These are phyloP conservation scores for Tinea trinotella DNA, from an alignment of 2,888 invertebrate species.

Conservation along the genomic window DNA sequence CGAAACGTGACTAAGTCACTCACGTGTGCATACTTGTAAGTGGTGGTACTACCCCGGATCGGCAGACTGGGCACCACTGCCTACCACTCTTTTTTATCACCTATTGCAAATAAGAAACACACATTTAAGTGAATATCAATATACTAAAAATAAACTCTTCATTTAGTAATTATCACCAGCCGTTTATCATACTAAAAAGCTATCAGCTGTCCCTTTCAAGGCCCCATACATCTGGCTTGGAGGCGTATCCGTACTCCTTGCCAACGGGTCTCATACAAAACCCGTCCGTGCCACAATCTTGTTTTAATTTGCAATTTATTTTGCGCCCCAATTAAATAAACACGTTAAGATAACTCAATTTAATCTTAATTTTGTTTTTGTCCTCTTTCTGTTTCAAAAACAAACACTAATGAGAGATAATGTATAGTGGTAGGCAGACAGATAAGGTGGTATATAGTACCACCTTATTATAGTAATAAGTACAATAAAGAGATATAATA, in stretches of 20 bases:
- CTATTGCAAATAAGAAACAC: too few relatives aligned
- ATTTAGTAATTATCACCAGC: not conserved
- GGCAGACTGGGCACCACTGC: too few relatives aligned
- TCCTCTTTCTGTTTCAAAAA: not conserved
- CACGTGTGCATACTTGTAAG: too few relatives aligned
- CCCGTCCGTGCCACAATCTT: not conserved
- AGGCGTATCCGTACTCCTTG: not conserved
- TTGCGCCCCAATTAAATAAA: conserved; percentile 6
- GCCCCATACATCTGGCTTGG: not conserved
- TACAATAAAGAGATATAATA: too few relatives aligned
- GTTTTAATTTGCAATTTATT: conserved; percentile 8
- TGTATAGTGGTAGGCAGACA: too few relatives aligned
- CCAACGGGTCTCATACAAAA: not conserved
- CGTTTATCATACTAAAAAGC: not conserved
- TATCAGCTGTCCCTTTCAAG: not conserved
- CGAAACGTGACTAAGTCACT: too few relatives aligned
- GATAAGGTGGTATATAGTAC: too few relatives aligned
- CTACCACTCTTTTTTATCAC: too few relatives aligned
- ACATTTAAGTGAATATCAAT: too few relatives aligned
- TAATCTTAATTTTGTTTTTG: not conserved
- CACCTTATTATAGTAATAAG: too few relatives aligned
- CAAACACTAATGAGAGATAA: not conserved
- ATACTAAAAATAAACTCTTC: too few relatives aligned
- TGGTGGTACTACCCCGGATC: too few relatives aligned
- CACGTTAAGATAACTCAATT: not conserved